Percentiles rank a stretch among this genome's conserved stretches.
These are phyloP conservation scores for Cataglyphis albicans DNA, from an alignment of 2,888 invertebrate species.

Conservation along the genomic window DNA sequence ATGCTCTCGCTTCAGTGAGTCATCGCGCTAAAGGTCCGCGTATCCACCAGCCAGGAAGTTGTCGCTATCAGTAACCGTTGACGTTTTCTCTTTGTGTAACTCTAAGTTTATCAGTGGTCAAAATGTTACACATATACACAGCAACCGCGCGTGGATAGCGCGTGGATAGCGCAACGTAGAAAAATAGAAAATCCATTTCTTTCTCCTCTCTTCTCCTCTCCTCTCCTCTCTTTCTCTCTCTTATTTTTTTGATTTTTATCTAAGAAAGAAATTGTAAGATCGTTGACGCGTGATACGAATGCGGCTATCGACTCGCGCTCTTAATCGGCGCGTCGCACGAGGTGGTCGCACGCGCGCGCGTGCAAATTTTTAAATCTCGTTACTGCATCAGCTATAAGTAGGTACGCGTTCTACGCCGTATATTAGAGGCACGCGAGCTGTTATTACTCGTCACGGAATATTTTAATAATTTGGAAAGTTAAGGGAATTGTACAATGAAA, in stretches of 20 bases:
- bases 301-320: constrained; percentile 45
- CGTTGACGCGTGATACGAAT: constrained; percentile 15
- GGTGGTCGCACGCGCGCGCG: constrained; percentile 9
- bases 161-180: not conserved
- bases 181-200: not conserved
- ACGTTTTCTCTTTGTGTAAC: constrained; percentile 67
- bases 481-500: not conserved
- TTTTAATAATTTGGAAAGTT: not conserved
- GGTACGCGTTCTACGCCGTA: not conserved
- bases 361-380: constrained; percentile 44
- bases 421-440: constrained; percentile 41
- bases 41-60: constrained; percentile 66
- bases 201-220: not conserved
- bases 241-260: not conserved
- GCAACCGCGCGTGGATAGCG: not conserved
- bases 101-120: constrained; percentile 65
- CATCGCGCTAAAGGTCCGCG: constrained; percentile 54
- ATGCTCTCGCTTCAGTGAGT: constrained; percentile 49
- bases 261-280: not conserved
- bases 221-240: not conserved
- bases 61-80: constrained; percentile 63
- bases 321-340: constrained; percentile 38
- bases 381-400: constrained; percentile 30
- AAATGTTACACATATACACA: constrained; percentile 55
- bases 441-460: constrained; percentile 34